phyloP scores from a whole-genome alignment of 2,888 invertebrate genomes.

The Eristalinus aeneus region DNA sequence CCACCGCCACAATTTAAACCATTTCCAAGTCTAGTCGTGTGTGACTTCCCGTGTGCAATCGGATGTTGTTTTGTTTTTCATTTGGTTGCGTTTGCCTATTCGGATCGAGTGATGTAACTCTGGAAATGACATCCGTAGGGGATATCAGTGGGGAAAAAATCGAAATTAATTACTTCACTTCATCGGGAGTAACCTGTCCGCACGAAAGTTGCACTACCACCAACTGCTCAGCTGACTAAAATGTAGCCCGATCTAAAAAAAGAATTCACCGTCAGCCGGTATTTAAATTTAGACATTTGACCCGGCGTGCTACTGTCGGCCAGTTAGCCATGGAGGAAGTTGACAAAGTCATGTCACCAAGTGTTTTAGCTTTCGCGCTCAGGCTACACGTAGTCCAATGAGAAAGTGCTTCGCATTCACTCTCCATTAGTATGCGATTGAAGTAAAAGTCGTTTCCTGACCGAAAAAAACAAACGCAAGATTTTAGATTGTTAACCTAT shows the following conservation, averaged over 20 bases:
- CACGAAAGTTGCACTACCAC: not conserved
- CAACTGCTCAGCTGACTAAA: not conserved
- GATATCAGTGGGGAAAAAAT: not conserved
- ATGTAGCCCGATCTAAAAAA: not conserved
- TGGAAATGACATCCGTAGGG: not conserved
- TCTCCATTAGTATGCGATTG: conserved; percentile 43
- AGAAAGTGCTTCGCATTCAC: conserved; percentile 56
- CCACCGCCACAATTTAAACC: not conserved
- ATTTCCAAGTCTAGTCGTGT: conserved; percentile 4
- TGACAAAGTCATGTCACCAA: conserved; percentile 42
- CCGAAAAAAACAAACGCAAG: conserved; percentile 6
- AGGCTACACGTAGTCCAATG: conserved; percentile 36
- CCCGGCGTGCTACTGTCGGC: conserved; percentile 40
- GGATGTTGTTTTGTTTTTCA: not conserved
- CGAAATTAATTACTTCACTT: not conserved
- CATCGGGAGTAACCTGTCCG: conserved; percentile 8
- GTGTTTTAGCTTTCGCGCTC: conserved; percentile 10
- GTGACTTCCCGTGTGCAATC: conserved; percentile 46
- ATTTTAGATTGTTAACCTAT: conserved; percentile 8
- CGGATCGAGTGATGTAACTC: conserved; percentile 35
- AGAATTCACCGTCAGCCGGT: conserved; percentile 32
- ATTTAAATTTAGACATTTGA: conserved; percentile 64
- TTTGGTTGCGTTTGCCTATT: conserved; percentile 22
- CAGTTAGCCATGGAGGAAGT: conserved; percentile 37
- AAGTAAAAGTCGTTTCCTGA: conserved; percentile 57